Conservation (phyloP, 2,888 invertebrate genomes). For the Scaptomyza parva region DNA sequence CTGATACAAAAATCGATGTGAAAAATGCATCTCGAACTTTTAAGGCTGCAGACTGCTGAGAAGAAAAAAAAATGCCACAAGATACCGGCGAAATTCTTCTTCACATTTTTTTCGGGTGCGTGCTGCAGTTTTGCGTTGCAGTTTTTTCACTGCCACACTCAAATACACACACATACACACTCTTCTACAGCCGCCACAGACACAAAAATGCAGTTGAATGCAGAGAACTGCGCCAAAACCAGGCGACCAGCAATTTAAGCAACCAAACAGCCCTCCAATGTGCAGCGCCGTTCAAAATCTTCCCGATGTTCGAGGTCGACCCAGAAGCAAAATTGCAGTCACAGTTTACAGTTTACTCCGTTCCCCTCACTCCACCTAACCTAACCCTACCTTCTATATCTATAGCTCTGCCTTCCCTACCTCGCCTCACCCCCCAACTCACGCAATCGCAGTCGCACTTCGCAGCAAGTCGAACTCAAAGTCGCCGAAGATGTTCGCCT, state of each 20-base stretch:
- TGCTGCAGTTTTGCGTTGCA: constrained; percentile 55
- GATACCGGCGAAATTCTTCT: constrained; percentile 8
- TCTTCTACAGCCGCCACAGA: constrained; percentile 43
- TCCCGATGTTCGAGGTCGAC: constrained; percentile 40
- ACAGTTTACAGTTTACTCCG: constrained; percentile 24
- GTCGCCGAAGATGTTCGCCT: constrained; percentile 73
- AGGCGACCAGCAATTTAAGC: constrained; percentile 69
- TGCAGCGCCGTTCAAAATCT: constrained; percentile 43
- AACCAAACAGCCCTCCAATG: constrained; percentile 25
- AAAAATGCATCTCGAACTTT: constrained; percentile 11
- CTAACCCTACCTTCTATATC: not conserved
- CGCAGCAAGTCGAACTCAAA: constrained; percentile 47
- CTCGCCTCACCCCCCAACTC: too few species aligned
- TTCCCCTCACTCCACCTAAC: not conserved
- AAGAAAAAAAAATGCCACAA: not conserved
- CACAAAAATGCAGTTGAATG: constrained; percentile 78
- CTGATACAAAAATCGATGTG: constrained; percentile 37
- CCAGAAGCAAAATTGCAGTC: constrained; percentile 57
- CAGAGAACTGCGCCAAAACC: constrained; percentile 71
- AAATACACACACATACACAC: too few species aligned
- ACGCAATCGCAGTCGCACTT: constrained; percentile 53
- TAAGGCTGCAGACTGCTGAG: not conserved
- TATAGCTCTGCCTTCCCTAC: too few species aligned
- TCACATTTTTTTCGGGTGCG: constrained; percentile 30
- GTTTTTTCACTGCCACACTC: constrained; percentile 37